phyloP scores from a whole-genome alignment of 2,113 vertebrate species.

The Cochlearius cochlearius region DNA sequence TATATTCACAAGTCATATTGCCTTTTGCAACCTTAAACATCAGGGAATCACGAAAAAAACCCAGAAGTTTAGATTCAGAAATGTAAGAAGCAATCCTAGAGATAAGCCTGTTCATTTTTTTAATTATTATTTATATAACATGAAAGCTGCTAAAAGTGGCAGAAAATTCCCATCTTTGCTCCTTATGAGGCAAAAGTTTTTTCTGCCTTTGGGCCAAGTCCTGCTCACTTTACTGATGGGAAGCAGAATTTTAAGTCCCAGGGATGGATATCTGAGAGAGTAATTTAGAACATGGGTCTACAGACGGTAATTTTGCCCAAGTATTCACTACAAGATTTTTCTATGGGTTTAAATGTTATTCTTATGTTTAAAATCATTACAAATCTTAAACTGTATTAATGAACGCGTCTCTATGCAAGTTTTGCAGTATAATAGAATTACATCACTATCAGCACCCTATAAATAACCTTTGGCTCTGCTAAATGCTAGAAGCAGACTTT shows the following conservation, averaged over 20 bases:
- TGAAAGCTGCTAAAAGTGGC: not conserved
- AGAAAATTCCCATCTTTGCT: not conserved
- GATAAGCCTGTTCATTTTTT: not conserved
- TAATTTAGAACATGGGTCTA: not conserved
- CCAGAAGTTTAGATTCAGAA: not conserved
- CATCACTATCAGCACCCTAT: not conserved
- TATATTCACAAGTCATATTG: not conserved
- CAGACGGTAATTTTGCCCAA: not conserved
- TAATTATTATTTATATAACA: not conserved
- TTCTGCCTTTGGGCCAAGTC: not conserved
- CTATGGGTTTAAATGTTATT: not conserved
- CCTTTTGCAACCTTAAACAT: not conserved
- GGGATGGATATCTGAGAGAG: not conserved
- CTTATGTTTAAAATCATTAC: not conserved
- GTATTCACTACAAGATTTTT: not conserved
- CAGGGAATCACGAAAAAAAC: not conserved
- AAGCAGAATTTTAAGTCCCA: not conserved
- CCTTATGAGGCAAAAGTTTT: not conserved
- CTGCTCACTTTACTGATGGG: not conserved
- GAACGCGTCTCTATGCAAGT: not conserved
- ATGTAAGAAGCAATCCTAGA: not conserved
- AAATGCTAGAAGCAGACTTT: constrained; percentile 13
- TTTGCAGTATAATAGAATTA: not conserved
- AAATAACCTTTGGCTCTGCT: not conserved
- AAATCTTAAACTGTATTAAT: not conserved